Evolutionary conservation across 2,113 vertebrate species (phyloP), one percentile per base, ranked within the genome.

Genomic region (Paratilapia polleni): DNA sequence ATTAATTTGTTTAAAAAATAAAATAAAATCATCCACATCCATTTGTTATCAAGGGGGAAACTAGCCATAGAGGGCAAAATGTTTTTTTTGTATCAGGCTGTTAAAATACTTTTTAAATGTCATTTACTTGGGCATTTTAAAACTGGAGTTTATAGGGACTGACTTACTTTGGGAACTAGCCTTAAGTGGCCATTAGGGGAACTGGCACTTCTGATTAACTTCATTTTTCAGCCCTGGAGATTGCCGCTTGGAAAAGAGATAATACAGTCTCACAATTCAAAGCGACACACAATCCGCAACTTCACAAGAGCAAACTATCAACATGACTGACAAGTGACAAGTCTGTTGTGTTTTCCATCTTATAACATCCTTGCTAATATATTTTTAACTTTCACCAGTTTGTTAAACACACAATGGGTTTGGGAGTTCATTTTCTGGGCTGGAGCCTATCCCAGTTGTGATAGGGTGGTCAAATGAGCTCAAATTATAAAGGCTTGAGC

Each of bases 401-500:
- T 66, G 47, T 68, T 0, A 68, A 68, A 26, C 41, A 26, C 12
- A 49, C 0, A 49, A 2, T 49, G 26, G 24, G 9, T 70, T 28
- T 70, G 41, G 41, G 24, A 0, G 24, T 49, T 0, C 41, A 7
- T 24, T 49, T 68, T 0, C 15, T 49, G 0, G 28, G 43, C 8
- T 28, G 0, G 3, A 68, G 22, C 2, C 64, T 28, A 2, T 28
- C 41, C 22, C 64, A 68, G 2, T 41, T 41, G 10, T 11, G 38
- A 41, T 41, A 12, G 3, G 0, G 41, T 47, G 64, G 22, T 26
- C 64, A 43, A 14, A 13, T 43, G 8, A 66, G 24, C n/a, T 66
- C 22, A 68, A 17, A 47, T 5, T 47, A 6, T 68, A 68, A 26
- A 47, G 63, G 62, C n/a, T 22, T 43, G 62, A 43, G 26, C 59